These are phyloP conservation scores for Vireo altiloquus DNA, from an alignment of 2,113 vertebrate genomes.

Conservation along the genomic window DNA sequence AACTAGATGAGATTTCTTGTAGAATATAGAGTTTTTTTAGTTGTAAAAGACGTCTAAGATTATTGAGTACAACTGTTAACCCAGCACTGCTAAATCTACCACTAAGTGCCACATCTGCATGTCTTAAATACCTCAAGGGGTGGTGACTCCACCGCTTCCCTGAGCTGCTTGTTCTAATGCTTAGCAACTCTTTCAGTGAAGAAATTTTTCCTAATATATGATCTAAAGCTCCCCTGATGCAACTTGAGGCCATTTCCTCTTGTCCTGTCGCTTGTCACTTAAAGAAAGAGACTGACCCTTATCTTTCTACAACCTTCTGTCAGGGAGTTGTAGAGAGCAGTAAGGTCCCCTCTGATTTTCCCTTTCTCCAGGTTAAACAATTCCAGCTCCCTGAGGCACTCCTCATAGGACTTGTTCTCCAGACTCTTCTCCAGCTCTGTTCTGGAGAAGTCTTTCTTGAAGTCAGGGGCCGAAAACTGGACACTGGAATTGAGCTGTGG, in stretches of 20 bases:
- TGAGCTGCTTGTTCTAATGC: not conserved
- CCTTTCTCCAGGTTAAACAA: not conserved
- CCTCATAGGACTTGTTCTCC: not conserved
- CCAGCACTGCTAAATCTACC: not conserved
- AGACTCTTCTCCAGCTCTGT: not conserved
- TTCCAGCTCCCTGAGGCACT: not conserved
- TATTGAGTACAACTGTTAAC: not conserved
- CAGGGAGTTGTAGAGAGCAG: not conserved
- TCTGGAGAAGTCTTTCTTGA: not conserved
- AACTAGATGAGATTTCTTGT: not conserved
- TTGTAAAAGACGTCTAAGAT: not conserved
- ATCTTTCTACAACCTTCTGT: not conserved
- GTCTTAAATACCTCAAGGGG: not conserved
- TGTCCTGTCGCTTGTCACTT: not conserved
- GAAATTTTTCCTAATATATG: not conserved
- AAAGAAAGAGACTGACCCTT: not conserved
- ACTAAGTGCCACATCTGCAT: not conserved
- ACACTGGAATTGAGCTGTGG: not conserved
- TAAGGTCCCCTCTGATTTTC: not conserved
- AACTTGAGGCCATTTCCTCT: not conserved
- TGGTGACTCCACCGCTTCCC: not conserved
- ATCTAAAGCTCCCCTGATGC: not conserved
- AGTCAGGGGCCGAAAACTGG: not conserved
- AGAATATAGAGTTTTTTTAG: not conserved
- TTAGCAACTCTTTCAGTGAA: not conserved